A percentile compares a stretch with the other conserved stretches of the same genome.
Evolutionary conservation across 2,888 invertebrate species (phyloP).

Genomic region (Cosmorhoe ocellata): DNA sequence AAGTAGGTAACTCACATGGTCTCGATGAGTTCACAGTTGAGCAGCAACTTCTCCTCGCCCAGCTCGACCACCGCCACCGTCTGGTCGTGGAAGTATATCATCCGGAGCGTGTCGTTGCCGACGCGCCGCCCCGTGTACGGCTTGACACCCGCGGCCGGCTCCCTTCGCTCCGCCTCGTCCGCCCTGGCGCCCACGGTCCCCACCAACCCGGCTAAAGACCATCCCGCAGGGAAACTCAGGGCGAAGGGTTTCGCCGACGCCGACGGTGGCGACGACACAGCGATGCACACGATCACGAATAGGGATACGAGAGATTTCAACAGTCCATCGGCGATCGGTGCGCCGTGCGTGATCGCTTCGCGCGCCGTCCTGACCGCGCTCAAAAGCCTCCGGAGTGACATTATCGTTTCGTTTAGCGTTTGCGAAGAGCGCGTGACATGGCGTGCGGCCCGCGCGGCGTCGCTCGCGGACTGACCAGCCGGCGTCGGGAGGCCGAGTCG

Average conservation of each 20-base stretch:
- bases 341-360: constrained; percentile 62
- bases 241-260: constrained; percentile 76
- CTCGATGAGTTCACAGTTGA: constrained; percentile 92
- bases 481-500: neutral
- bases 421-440: constrained; percentile 43
- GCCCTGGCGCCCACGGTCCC: constrained; percentile 65
- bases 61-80: constrained; percentile 92
- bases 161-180: constrained; percentile 56
- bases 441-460: constrained; percentile 53
- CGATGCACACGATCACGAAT: constrained; percentile 69
- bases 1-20: constrained; percentile 91
- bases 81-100: constrained; percentile 91
- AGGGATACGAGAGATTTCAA: constrained; percentile 70
- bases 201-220: constrained; percentile 74
- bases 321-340: constrained; percentile 68
- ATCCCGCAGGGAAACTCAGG: constrained; percentile 73
- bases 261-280: constrained; percentile 70
- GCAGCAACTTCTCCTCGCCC: constrained; percentile 85
- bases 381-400: constrained; percentile 69
- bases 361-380: constrained; percentile 71
- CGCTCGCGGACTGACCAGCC: constrained; percentile 49
- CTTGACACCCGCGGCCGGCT: constrained; percentile 73
- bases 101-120: constrained; percentile 85
- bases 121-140: constrained; percentile 85
- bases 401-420: constrained; percentile 32